Conservation (phyloP, 2,797 vertebrate genomes). For the Heliangelus exortis region DNA sequence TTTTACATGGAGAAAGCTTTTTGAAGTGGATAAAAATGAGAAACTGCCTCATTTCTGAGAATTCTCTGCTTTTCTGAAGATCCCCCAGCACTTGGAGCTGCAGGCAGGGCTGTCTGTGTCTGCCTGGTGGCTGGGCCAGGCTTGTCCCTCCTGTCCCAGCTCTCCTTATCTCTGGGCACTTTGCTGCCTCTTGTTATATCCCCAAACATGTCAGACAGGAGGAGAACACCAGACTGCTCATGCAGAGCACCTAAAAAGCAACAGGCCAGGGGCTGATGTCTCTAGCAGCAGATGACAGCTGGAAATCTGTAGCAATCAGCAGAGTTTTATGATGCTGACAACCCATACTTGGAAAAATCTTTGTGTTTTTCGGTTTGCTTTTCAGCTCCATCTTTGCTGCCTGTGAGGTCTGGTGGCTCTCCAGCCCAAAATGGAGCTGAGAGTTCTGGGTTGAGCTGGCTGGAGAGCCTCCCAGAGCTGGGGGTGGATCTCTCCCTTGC, state of each 20-base stretch:
- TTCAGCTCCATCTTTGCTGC: neutral
- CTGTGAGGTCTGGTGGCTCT: neutral
- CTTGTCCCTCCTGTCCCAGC: neutral
- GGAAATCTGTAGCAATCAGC: neutral
- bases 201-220: neutral
- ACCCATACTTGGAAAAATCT: neutral
- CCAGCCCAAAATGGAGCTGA: neutral
- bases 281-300: neutral
- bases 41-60: neutral
- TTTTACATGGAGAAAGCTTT: neutral
- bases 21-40: neutral
- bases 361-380: neutral
- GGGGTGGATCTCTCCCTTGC: neutral
- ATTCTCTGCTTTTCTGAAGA: neutral
- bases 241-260: neutral
- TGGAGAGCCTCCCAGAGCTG: neutral
- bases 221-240: neutral
- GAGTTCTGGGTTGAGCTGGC: neutral
- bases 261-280: neutral
- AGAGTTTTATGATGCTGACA: neutral
- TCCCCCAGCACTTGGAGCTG: neutral
- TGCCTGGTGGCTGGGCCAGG: accelerated
- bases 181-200: neutral
- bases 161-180: neutral
- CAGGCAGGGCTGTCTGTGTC: neutral